A percentile compares a stretch with the other conserved stretches of the same genome.
phyloP scores from a whole-genome alignment of 2,797 vertebrate genomes.

The Myotis pilosus region DNA sequence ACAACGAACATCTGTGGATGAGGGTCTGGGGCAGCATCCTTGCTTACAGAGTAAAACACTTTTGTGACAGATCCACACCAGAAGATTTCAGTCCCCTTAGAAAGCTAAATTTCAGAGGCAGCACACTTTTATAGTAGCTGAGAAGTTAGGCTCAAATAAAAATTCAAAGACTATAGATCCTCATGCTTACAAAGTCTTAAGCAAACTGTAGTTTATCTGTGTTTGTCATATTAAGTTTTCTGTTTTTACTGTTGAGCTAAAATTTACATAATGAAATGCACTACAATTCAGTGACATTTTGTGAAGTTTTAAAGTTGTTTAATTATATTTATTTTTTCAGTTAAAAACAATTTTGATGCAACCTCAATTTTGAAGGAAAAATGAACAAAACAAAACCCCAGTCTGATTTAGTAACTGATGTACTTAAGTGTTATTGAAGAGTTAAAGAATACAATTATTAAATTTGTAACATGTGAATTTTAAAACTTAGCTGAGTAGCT shows the following conservation, averaged over 20 bases:
- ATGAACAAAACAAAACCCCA: slow-evolving; percentile 10
- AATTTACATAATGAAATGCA: background rate
- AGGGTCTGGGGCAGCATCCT: background rate
- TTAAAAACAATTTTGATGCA: slow-evolving; percentile 24
- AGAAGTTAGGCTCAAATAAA: background rate
- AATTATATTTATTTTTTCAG: slow-evolving; percentile 37
- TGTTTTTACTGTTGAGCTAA: background rate
- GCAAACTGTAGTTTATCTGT: background rate
- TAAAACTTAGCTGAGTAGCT: background rate
- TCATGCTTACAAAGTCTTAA: background rate
- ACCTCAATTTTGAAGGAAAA: background rate
- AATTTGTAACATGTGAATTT: slow-evolving; percentile 4
- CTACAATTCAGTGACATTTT: background rate
- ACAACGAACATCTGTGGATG: background rate
- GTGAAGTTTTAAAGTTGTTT: slow-evolving; percentile 7
- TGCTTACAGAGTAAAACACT: background rate
- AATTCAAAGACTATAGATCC: background rate
- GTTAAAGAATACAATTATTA: background rate
- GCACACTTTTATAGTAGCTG: background rate
- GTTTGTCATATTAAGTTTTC: background rate
- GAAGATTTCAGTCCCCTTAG: background rate
- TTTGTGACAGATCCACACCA: background rate
- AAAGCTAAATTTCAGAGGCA: background rate
- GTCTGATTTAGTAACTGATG: slow-evolving; percentile 3
- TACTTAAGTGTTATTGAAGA: slow-evolving; percentile 25